Evolutionary conservation across 2,113 vertebrate genomes (phyloP), one percentile per base, ranked within the genome.

Genomic region (Phaetusa simplex): DNA sequence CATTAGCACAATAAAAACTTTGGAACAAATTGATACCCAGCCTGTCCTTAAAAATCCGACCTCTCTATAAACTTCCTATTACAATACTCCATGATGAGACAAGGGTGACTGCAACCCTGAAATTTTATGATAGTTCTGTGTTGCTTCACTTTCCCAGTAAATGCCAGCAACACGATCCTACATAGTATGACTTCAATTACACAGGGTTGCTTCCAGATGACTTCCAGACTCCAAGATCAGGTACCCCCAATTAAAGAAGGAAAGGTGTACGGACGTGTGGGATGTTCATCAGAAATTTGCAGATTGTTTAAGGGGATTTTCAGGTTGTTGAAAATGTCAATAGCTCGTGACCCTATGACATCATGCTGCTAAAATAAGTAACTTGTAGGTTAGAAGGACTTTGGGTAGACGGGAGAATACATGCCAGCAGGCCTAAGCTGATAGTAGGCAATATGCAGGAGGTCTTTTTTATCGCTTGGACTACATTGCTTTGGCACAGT

Each of bases 1-100:
- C 87, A 89, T 93, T 96, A 95, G 93, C 87, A 86, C 96, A 96
- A 96, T 96, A 96, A 97, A 97, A 97, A 97, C 93, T 96, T 96
- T 58, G 76, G 84, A 90, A 94, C 87, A 86, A 96, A 93, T 55
- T 94, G 78, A 93, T 91, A 85, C 58, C 81, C 93, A 82, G 85
- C 55, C 84, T 94, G 94, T 94, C 87, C 91, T 96, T 95, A 97
- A 95, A 96, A 96, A 88, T 21, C 66, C 59, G 96, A n/a, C 93
- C 87, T 96, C 82, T 83, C 91, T 36, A 81, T 96, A 92, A 95
- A 96, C 87, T 91, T 79, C 38, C 47, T 88, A 27, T 86, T 91
- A 56, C 32, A 50, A 43, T 20, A 11, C 78, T 59, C 11, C 59
- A 59, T 1, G 19, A 78, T 12, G 27, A 93, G 90, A 93, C 79